Base-by-base conservation (phyloP, 2,113 vertebrate genomes). In the Anoura caudifer region DNA sequence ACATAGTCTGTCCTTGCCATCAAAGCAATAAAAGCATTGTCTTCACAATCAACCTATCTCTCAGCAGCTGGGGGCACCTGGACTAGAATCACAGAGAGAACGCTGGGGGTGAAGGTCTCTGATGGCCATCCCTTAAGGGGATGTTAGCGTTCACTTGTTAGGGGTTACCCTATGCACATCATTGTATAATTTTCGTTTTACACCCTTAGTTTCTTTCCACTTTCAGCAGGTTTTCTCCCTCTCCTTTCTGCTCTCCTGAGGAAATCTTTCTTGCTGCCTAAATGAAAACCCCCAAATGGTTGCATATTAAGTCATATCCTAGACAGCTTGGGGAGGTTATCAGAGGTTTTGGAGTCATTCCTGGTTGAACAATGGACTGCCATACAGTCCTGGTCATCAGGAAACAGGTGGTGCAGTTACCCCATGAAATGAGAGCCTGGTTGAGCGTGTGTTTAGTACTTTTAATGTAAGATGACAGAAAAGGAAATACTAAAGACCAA, bases 401-500 rank as follows among this genome's bases (percentile, higher is more conserved):
- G 59, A 91, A 95, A 76, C 50, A 82, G 45, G 75, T 4, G 0
- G 24, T 41, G 8, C 9, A 17, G 9, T 84, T 1, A 1, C 10
- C 12, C 69, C 47, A 36, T 69, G 33, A 95, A 97, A 90, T n/a
- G 47, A 83, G 36, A 97, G 45, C 77, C 79, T 89, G 81, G 70
- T 59, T 69, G 33, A 67, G 67, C 26, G 69, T 89, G 79, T 59
- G 63, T 93, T 94, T 79, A 95, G 70, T 96, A 90, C 96, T 85
- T 96, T 96, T 93, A 98, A 91, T 2, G 0, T 83, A 91, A 84
- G 94, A 97, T 85, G 83, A 75, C 69, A 95, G 97, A 98, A 97
- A 94, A 90, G 92, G 5, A 90, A 96, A 94, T 59, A 94, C 94
- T 95, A 76, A 96, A 96, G 76, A 82, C 54, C 67, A 20, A 45